Evolutionary conservation across 2,888 invertebrate genomes (phyloP).

Genomic region (Cecidostiba fungosa): DNA sequence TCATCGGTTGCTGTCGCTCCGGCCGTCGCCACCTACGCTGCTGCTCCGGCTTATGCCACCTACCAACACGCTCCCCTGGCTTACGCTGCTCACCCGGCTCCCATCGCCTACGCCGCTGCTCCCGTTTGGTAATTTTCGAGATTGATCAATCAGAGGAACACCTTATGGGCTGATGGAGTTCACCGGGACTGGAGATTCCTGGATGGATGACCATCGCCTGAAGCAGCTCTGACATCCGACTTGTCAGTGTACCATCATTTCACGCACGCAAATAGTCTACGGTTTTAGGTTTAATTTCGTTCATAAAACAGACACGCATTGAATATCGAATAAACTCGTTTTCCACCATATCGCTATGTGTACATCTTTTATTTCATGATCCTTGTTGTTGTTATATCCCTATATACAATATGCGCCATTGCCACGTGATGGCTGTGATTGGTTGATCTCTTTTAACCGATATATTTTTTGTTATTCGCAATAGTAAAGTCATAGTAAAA

Average conservation of each 20-base stretch:
- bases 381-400: background rate
- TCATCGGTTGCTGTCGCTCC: slow-evolving; percentile 67
- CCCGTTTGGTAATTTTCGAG: slow-evolving; percentile 1
- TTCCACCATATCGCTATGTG: background rate
- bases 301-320: background rate
- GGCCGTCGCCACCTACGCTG: slow-evolving; percentile 70
- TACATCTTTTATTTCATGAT: background rate
- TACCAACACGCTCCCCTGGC: background rate
- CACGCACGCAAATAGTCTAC: background rate
- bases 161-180: background rate
- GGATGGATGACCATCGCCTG: background rate
- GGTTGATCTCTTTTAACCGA: background rate
- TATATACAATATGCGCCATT: background rate
- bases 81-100: slow-evolving; percentile 24
- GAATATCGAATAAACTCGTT: slow-evolving; percentile 1
- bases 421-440: no score
- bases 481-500: no score
- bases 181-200: background rate
- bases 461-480: no score
- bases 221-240: background rate
- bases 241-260: background rate
- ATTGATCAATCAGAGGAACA: background rate
- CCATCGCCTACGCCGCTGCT: slow-evolving; percentile 30
- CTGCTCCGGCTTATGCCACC: slow-evolving; percentile 3
- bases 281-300: background rate